A percentile compares a stretch with the other conserved stretches of the same genome.
Conservation (phyloP, 2,888 invertebrate species). For the Noctua comes region DNA sequence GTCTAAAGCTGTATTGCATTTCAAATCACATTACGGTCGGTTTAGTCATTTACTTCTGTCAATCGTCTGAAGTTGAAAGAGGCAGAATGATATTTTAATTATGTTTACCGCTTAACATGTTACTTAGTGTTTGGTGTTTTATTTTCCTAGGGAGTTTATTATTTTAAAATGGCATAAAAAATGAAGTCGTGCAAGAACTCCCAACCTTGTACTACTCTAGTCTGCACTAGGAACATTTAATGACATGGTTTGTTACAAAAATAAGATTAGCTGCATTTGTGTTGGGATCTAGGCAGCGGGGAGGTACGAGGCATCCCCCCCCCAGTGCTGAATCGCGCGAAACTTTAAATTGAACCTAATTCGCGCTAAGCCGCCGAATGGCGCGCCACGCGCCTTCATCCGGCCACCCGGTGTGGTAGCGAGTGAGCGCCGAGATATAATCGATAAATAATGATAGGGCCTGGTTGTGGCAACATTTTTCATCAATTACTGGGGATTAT, state of each 20-base stretch:
- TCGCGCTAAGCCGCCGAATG: constrained; percentile 64
- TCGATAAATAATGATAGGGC: background rate
- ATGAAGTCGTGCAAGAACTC: background rate
- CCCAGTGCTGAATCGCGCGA: constrained; percentile 37
- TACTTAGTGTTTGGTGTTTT: background rate
- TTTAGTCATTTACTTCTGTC: background rate
- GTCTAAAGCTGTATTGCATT: background rate
- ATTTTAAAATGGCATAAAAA: background rate
- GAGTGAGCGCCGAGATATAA: constrained; percentile 5
- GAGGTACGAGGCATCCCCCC: constrained; percentile 5
- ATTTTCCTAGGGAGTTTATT: background rate
- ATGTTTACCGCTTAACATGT: too few species aligned
- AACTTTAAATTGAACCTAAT: constrained; percentile 73
- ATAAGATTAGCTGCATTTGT: constrained; percentile 35
- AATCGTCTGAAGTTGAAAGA: background rate
- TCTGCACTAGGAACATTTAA: background rate
- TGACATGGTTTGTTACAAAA: constrained; percentile 33
- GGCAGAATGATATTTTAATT: background rate
- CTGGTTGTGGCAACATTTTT: background rate
- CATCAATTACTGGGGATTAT: background rate
- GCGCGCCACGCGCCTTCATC: constrained; percentile 16
- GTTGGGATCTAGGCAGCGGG: constrained; percentile 3
- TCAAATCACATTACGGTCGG: background rate
- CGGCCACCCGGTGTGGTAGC: constrained; percentile 4
- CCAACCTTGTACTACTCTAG: background rate